These are phyloP conservation scores for Philaethria dido DNA, from an alignment of 2,888 invertebrate genomes.

Conservation along the genomic window DNA sequence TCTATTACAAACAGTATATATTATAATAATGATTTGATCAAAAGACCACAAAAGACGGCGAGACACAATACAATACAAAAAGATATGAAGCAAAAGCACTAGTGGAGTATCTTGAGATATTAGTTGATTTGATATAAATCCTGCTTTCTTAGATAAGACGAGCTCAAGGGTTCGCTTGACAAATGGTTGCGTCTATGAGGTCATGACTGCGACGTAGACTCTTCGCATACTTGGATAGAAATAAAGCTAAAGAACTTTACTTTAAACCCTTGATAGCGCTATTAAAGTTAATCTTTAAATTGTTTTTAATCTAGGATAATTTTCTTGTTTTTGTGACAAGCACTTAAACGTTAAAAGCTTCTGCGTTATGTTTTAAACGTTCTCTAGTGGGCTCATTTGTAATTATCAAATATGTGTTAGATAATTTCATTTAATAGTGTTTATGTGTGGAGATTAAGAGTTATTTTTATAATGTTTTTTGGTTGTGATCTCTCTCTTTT, in stretches of 20 bases:
- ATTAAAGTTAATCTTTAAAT: conserved; percentile 34
- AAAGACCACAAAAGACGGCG: background rate
- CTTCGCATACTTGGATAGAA: conserved; percentile 33
- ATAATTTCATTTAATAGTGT: conserved; percentile 21
- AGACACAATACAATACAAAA: conserved; percentile 2
- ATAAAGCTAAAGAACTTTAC: conserved; percentile 23
- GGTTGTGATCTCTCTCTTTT: background rate
- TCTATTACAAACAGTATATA: background rate
- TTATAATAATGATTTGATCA: conserved; percentile 15
- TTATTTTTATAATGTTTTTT: background rate
- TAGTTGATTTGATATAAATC: conserved; percentile 64
- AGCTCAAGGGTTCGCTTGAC: conserved; percentile 71
- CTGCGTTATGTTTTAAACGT: conserved; percentile 22
- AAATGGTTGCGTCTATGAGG: conserved; percentile 68
- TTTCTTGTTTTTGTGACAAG: conserved; percentile 27
- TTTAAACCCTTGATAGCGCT: conserved; percentile 18
- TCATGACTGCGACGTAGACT: conserved; percentile 51
- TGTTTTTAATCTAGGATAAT: conserved; percentile 27
- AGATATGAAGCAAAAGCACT: conserved; percentile 12
- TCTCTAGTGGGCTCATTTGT: conserved; percentile 9
- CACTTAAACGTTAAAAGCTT: conserved; percentile 23
- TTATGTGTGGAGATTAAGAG: background rate
- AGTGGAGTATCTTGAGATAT: conserved; percentile 51
- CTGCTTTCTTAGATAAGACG: conserved; percentile 72
- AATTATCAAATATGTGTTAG: conserved; percentile 18